These are phyloP conservation scores for Penaeus vannamei DNA, from an alignment of 1,140 invertebrate species.

Conservation along the genomic window DNA sequence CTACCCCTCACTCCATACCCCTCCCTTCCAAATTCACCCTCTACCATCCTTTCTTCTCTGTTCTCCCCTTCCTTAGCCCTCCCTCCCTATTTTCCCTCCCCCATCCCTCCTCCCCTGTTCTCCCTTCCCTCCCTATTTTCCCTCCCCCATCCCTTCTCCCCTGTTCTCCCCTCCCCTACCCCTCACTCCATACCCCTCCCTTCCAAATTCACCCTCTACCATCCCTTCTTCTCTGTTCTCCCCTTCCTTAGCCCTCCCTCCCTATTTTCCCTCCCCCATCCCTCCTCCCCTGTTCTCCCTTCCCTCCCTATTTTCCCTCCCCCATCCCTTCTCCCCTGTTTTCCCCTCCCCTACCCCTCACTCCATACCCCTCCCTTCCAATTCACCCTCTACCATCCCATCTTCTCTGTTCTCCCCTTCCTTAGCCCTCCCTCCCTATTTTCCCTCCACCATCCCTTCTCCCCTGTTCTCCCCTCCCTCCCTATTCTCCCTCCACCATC, in stretches of 20 bases:
- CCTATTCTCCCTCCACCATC: no score
- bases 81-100: no score
- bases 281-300: no score
- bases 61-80: not conserved
- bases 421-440: not conserved
- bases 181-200: no score
- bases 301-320: not conserved
- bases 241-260: no score
- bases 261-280: no score
- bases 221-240: no score
- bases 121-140: no score
- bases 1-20: not conserved
- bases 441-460: not conserved
- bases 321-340: not conserved
- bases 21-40: not conserved
- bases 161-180: no score
- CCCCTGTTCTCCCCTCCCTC: not conserved
- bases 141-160: no score
- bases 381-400: not conserved
- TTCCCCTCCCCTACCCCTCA: not conserved
- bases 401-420: not conserved
- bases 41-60: not conserved
- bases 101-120: no score
- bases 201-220: no score
- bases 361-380: not conserved